Evolutionary conservation across 2,113 vertebrate species (phyloP), one percentile per base, ranked within the genome.

Genomic region (Takifugu bimaculatus): DNA sequence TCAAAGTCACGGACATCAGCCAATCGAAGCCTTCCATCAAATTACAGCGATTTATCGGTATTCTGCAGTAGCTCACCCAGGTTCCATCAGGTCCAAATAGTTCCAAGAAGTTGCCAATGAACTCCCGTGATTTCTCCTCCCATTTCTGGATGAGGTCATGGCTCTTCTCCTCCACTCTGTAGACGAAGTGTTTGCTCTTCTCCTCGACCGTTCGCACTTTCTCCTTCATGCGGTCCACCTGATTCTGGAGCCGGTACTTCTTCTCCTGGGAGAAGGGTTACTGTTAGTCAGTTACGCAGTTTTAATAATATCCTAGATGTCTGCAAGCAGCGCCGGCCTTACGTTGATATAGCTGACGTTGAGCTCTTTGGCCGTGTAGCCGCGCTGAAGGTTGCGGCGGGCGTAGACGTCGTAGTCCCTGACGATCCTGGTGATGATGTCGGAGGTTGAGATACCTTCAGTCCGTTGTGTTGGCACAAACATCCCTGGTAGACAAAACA

Each of bases 341-440:
- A 99, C 96, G 1, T 94, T 98, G 74, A 99, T 97, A 73, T 96
- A 99, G 60, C 96, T 97, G 81, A 99, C 96, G 1, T 99, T 99
- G 14, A 99, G 93, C 86, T 98, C 95, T 70, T 97, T 97, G 77
- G 97, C 96, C 0, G 95, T 98, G 88, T 99, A 99, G 15, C 97
- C 97, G 53, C 97, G 94, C 26, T 99, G 96, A 27, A 99, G 93
- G 77, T 99, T 99, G 69, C 95, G 92, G 29, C 96, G 88, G 28
- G 95, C 97, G 3, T 99, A 99, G 48, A 99, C 93, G 0, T 99
- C 97, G 0, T 99, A 99, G 88, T 99, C 94, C 62, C 93, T 86
- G 32, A 99, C 96, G 0, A 99, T 99, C 75, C 97, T 93, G 1
- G 97, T 98, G 63, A 99, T 97, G 68, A 99, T 93, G 55, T 99